Evolutionary conservation across 2,888 invertebrate species (phyloP).

Genomic region (Hirtodrosophila alboralis): DNA sequence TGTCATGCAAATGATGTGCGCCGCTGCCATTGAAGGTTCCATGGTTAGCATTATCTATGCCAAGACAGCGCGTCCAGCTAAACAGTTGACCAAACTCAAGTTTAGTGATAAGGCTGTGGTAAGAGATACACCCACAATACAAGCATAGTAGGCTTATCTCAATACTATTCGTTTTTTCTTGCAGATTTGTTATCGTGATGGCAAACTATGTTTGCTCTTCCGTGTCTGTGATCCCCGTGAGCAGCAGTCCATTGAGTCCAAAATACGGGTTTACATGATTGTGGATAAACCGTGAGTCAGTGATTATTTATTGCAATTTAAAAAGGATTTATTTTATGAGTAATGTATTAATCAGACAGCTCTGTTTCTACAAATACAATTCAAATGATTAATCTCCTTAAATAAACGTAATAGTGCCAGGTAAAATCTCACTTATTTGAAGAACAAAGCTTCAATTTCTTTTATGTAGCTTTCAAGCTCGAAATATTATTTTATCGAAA

Average conservation of each 20-base stretch:
- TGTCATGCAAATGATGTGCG: constrained; percentile 91
- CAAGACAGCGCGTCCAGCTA: constrained; percentile 91
- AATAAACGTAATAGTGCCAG: too few species aligned
- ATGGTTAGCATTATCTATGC: constrained; percentile 89
- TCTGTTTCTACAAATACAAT: too few species aligned
- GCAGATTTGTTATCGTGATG: constrained; percentile 91
- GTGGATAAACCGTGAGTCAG: constrained; percentile 79
- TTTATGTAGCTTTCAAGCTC: too few species aligned
- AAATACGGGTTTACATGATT: constrained; percentile 87
- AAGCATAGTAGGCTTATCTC: too few species aligned
- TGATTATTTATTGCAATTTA: too few species aligned
- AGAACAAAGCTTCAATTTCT: too few species aligned
- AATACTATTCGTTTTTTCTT: background rate
- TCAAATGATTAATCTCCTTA: too few species aligned
- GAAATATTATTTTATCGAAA: too few species aligned
- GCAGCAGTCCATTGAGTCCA: constrained; percentile 92
- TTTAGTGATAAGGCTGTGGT: constrained; percentile 91
- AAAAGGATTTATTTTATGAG: too few species aligned
- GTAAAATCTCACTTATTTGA: too few species aligned
- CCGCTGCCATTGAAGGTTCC: constrained; percentile 86
- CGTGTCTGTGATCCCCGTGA: constrained; percentile 91
- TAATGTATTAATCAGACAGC: too few species aligned
- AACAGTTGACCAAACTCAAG: constrained; percentile 90
- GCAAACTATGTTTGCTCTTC: constrained; percentile 90
- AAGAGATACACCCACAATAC: constrained; percentile 68